Percentiles rank a stretch among this genome's conserved stretches.
Conservation (phyloP, 92 coral and sea anemone genomes). For the Metridium senile region DNA sequence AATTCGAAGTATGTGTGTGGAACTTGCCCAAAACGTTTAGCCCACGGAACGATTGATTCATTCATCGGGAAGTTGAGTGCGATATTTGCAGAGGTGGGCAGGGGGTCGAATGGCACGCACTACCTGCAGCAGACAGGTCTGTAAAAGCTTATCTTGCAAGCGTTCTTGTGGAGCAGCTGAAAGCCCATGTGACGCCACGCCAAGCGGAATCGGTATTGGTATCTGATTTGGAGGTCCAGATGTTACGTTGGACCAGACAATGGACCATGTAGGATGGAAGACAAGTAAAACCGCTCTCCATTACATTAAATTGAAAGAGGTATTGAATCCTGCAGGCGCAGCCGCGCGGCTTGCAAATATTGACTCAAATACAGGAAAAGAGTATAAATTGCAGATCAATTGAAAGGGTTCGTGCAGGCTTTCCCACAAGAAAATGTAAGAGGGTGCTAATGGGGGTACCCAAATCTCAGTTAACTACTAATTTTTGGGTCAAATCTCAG, state of each 20-base stretch:
- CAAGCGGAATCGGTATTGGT: conserved; percentile 27
- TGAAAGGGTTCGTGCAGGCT: not conserved
- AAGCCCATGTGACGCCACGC: conserved; percentile 17
- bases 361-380: not conserved
- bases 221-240: not conserved
- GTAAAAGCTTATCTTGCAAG: not conserved
- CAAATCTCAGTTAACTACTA: not conserved
- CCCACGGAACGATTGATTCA: conserved; percentile 9
- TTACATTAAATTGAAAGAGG: conserved; percentile 10
- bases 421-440: not conserved
- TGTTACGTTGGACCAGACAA: not conserved
- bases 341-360: not conserved
- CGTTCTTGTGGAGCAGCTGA: conserved; percentile 25
- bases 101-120: conserved; percentile 33
- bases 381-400: not conserved
- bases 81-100: conserved; percentile 1
- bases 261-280: conserved; percentile 17
- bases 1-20: not conserved
- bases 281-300: conserved; percentile 11
- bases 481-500: too few species aligned
- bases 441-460: not conserved
- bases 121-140: conserved; percentile 5
- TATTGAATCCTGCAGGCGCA: not conserved
- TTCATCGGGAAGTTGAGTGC: conserved; percentile 12
- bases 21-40: conserved; percentile 8